These are phyloP conservation scores for Eumeta japonica DNA, from an alignment of 1,140 invertebrate species.

Conservation along the genomic window DNA sequence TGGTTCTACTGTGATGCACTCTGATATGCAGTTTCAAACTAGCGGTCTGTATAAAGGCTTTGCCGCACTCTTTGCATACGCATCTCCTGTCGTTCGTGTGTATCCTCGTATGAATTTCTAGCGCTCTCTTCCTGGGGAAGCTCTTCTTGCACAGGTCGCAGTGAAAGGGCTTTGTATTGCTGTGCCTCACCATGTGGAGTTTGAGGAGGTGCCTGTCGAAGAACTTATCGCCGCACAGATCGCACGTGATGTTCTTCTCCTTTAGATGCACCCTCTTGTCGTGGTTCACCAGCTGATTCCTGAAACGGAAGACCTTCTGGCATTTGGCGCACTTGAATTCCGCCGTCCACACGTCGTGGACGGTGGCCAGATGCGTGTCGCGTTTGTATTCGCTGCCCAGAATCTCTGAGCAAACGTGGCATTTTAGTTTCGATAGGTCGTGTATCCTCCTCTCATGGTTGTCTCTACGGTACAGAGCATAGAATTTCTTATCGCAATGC, in stretches of 20 bases:
- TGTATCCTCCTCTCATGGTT: conserved; percentile 5
- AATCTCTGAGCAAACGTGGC: conserved; percentile 4
- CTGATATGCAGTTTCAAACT: conserved; percentile 23
- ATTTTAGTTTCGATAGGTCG: not conserved
- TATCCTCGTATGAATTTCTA: conserved; percentile 7
- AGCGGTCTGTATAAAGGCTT: conserved; percentile 22
- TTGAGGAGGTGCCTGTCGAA: conserved; percentile 5
- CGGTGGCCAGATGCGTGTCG: not conserved
- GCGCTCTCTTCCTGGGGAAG: conserved; percentile 9
- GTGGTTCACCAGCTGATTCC: conserved; percentile 37
- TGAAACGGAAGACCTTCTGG: conserved; percentile 11
- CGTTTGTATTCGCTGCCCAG: conserved; percentile 5
- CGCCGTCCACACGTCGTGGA: not conserved
- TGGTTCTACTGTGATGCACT: conserved; percentile 17
- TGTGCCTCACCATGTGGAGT: conserved; percentile 18
- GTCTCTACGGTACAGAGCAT: not conserved
- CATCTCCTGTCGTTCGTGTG: conserved; percentile 25
- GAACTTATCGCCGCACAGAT: conserved; percentile 20
- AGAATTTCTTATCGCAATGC: conserved; percentile 5
- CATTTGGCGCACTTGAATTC: conserved; percentile 5
- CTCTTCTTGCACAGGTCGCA: conserved; percentile 10
- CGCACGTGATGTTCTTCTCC: conserved; percentile 33
- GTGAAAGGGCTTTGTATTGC: conserved; percentile 16
- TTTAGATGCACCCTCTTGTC: conserved; percentile 17
- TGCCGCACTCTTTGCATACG: conserved; percentile 23